Conservation (phyloP, 2,888 invertebrate genomes). For the Argyra leucocephala region DNA sequence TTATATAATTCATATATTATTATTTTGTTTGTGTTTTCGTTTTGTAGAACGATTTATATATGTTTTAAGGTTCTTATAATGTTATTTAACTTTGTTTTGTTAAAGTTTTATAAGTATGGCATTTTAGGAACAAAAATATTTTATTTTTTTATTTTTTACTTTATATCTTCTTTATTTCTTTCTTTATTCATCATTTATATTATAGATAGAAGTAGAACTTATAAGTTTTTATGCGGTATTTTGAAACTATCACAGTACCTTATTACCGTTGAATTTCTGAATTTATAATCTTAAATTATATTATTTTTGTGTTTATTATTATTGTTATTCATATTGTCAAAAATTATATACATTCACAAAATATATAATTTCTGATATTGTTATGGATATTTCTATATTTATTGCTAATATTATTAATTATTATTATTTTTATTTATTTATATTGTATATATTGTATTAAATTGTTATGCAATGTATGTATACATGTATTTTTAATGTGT, state of each 20-base stretch:
- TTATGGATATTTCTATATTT: background rate
- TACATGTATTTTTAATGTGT: background rate
- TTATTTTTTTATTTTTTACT: background rate
- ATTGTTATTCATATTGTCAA: no score
- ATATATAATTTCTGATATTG: background rate
- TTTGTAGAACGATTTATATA: no score
- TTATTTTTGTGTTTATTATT: background rate
- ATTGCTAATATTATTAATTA: background rate
- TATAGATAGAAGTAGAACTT: background rate
- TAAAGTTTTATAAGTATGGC: no score
- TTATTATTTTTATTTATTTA: background rate
- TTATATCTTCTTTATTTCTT: background rate
- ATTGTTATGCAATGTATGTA: no score
- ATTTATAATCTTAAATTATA: no score
- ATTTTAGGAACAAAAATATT: background rate
- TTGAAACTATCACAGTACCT: constrained; percentile 4
- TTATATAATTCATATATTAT: no score
- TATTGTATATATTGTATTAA: background rate
- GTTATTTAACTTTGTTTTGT: no score
- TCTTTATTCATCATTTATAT: no score
- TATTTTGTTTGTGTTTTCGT: no score
- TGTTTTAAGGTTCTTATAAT: no score
- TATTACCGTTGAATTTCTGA: background rate
- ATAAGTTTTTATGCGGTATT: background rate
- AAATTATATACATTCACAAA: no score